Evolutionary conservation across 2,113 vertebrate genomes (phyloP).

Genomic region (Brevimyrus niger): DNA sequence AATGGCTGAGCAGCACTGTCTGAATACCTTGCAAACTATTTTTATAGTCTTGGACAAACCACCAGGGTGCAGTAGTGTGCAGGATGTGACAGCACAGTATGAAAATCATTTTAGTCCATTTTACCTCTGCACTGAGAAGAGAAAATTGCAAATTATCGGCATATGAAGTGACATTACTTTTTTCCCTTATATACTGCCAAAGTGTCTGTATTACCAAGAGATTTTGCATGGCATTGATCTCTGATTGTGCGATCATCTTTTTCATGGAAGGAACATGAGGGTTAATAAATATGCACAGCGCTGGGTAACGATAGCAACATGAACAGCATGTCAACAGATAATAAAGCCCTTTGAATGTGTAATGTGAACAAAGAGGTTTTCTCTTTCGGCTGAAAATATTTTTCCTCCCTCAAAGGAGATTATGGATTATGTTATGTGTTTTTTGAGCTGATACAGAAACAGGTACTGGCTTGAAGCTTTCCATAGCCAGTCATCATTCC

Average conservation of each 20-base stretch:
- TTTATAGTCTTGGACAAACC: not conserved
- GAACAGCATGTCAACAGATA: conserved; percentile 1
- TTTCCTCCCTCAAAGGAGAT: not conserved
- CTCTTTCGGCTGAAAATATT: not conserved
- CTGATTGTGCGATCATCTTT: not conserved
- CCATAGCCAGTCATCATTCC: not conserved
- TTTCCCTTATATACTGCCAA: not conserved
- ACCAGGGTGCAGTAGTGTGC: not conserved
- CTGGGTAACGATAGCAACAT: not conserved
- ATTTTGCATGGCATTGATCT: not conserved
- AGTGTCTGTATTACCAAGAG: not conserved
- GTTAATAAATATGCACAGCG: not conserved
- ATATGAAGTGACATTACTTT: not conserved
- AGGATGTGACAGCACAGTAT: not conserved
- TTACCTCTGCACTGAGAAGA: not conserved
- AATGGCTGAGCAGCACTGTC: not conserved
- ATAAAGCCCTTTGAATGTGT: not conserved
- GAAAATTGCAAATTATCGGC: not conserved
- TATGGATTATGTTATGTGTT: not conserved
- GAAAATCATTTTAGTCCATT: not conserved
- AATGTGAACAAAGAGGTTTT: not conserved
- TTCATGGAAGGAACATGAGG: not conserved
- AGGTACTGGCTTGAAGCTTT: not conserved
- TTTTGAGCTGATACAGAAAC: not conserved
- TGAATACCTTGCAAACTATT: not conserved